These are phyloP conservation scores for Zaprionus bogoriensis DNA, from an alignment of 2,888 invertebrate species.

Conservation along the genomic window DNA sequence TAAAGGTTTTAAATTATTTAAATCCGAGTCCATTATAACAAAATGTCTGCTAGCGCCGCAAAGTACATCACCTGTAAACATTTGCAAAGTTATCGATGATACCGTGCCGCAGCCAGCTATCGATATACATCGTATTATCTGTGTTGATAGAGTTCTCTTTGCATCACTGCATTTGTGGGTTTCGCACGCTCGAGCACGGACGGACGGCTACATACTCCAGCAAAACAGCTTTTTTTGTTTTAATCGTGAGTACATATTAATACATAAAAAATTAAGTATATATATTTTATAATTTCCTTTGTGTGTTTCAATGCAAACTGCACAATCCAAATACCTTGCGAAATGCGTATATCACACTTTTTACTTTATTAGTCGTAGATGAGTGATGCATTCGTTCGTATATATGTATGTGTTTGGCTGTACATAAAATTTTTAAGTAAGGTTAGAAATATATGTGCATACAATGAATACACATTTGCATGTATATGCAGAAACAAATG, in stretches of 20 bases:
- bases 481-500: slow-evolving; percentile 9
- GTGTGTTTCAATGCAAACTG: not conserved
- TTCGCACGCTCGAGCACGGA: slow-evolving; percentile 41
- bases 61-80: slow-evolving; percentile 1
- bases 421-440: not conserved
- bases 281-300: not conserved
- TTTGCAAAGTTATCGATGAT: slow-evolving; percentile 1
- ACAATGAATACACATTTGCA: not conserved
- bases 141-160: not conserved
- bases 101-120: not conserved
- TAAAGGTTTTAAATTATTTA: slow-evolving; percentile 29
- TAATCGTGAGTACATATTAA: slow-evolving; percentile 80
- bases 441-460: not conserved
- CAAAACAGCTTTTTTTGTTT: slow-evolving; percentile 83
- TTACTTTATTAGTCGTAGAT: not conserved
- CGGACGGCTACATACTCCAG: slow-evolving; percentile 64
- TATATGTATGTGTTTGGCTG: not conserved
- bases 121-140: not conserved
- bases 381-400: not conserved
- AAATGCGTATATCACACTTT: too few species aligned
- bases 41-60: not conserved
- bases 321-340: not conserved
- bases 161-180: slow-evolving; percentile 38
- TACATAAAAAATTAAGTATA: not conserved
- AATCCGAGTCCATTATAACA: slow-evolving; percentile 21